Percentiles rank a stretch among this genome's conserved stretches.
phyloP scores from a whole-genome alignment of 1,140 invertebrate genomes.

The Drosophila cardini region DNA sequence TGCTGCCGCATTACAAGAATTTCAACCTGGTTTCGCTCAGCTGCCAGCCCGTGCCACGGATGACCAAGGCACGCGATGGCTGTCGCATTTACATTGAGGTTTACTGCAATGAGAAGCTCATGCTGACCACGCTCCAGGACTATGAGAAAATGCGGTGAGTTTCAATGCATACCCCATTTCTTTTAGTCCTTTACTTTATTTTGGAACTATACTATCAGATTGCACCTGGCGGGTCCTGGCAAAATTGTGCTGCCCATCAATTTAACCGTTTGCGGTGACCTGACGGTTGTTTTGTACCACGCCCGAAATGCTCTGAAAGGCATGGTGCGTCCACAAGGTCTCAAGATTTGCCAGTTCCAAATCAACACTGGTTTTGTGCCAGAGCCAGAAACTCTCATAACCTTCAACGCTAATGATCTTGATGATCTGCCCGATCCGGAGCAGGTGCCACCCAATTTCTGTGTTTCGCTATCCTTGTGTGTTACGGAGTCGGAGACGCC shows the following conservation, averaged over 20 bases:
- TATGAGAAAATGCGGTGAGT: conserved; percentile 92
- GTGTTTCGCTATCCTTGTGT: conserved; percentile 89
- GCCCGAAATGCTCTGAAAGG: conserved; percentile 93
- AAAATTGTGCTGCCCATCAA: conserved; percentile 87
- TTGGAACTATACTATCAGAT: conserved; percentile 75
- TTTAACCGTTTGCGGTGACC: conserved; percentile 92
- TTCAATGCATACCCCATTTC: neutral
- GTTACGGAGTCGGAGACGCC: conserved; percentile 89
- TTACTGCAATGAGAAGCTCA: conserved; percentile 93
- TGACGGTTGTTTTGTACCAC: conserved; percentile 93
- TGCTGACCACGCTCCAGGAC: conserved; percentile 93
- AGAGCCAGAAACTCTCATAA: conserved; percentile 89
- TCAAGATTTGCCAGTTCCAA: conserved; percentile 94
- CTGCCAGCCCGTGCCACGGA: conserved; percentile 94
- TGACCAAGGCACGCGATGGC: conserved; percentile 96
- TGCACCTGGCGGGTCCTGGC: conserved; percentile 91
- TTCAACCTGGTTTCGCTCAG: conserved; percentile 91
- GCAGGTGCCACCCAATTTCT: conserved; percentile 92
- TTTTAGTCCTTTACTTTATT: neutral
- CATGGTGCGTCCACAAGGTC: conserved; percentile 92
- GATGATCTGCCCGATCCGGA: conserved; percentile 93
- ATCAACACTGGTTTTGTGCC: conserved; percentile 95
- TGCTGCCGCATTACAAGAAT: conserved; percentile 91
- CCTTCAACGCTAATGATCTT: conserved; percentile 91
- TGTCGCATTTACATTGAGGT: conserved; percentile 97